Evolutionary conservation across 30 jellyfish, hydroid and myxozoan species (phyloP), one percentile per base, ranked within the genome.

Genomic region (Turritopsis rubra): DNA sequence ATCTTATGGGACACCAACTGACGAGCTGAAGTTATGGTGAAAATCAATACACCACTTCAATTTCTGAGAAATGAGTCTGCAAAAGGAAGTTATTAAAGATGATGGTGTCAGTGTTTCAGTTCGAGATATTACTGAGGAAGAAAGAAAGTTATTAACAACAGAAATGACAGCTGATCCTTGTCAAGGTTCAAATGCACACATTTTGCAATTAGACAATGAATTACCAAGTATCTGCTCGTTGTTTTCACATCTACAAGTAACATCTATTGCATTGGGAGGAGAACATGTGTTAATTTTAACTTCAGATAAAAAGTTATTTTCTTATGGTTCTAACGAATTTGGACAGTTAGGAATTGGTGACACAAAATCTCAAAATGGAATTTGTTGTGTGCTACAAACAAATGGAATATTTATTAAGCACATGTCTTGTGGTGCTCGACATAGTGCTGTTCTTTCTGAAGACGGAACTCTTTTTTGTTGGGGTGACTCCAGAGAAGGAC

Each of bases 291-390:
- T 94, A 8, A 21, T 89, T 7, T 83, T 94, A 27, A 90, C 99
- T 21, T 65, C 65, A 18, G 86, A 89, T 26, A 54, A 54, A 20
- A 72, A 79, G 41, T 90, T 94, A 1, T 94, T 66, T 81, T 82
- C 99, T 16, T 81, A 85, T 27, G 99, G 99, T 1, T 18, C 78
- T 7, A 94, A 94, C 79, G 85, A 86, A 18, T 89, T 26, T 79
- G 99, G 99, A 17, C 99, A 94, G 81, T 86, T 94, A 22, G 99
- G 99, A 18, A 85, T 89, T 23, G 99, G 99, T 17, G 99, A 94
- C 76, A 65, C 81, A 21, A 81, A 81, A 16, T 89, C 83, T 52
- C 84, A 93, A 52, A 92, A 85, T 41, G 54, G 79, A 25, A 29
- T 71, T 0, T 82, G 85, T 82, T 54, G 18, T 28, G 82, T 94